Percentiles rank a stretch among this genome's conserved stretches.
Evolutionary conservation across 1,140 invertebrate genomes (phyloP).

Genomic region (Gonioctena quinquepunctata): DNA sequence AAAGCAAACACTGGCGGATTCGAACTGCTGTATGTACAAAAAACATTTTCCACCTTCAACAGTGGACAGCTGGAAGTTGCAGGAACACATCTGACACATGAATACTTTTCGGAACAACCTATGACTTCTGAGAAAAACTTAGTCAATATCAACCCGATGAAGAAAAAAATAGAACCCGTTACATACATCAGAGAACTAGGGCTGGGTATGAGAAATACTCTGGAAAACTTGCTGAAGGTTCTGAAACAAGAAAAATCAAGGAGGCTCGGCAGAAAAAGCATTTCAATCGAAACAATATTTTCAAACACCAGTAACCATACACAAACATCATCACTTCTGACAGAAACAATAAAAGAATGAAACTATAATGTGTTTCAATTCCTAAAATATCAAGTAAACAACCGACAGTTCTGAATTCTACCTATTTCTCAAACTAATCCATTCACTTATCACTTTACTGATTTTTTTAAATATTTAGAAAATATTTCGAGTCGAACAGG

Average conservation of each 20-base stretch:
- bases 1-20: conserved; percentile 62
- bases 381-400: too few relatives aligned
- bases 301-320: not conserved
- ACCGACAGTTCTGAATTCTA: too few relatives aligned
- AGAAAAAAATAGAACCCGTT: conserved; percentile 24
- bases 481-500: too few relatives aligned
- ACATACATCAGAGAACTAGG: conserved; percentile 33
- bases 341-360: not conserved
- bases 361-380: too few relatives aligned
- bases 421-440: too few relatives aligned
- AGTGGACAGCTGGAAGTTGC: conserved; percentile 20
- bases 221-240: conserved; percentile 40
- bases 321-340: not conserved
- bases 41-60: not conserved
- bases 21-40: conserved; percentile 54
- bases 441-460: too few relatives aligned
- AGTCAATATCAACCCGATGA: not conserved
- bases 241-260: conserved; percentile 39
- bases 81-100: conserved; percentile 17
- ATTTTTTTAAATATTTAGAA: too few relatives aligned
- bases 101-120: conserved; percentile 31
- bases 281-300: not conserved
- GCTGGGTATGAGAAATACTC: conserved; percentile 43
- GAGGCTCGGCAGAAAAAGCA: conserved; percentile 1
- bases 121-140: not conserved